Conservation (phyloP, 2,797 vertebrate species). For the Scleropages formosus region DNA sequence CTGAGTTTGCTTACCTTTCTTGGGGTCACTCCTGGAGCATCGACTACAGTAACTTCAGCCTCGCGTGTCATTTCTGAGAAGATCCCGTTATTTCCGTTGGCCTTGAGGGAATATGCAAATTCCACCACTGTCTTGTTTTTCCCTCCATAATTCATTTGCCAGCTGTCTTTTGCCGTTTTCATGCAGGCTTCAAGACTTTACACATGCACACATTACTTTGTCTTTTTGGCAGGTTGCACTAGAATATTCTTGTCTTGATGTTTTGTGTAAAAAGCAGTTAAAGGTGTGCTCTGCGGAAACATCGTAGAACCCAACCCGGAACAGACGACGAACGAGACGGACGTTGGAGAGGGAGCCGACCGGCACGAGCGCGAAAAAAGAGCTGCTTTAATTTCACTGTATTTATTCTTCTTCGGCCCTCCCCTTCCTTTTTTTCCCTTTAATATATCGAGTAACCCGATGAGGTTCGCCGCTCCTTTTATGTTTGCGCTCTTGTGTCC, state of each 20-base stretch:
- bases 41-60: constrained; percentile 37
- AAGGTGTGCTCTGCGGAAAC: constrained; percentile 45
- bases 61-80: constrained; percentile 43
- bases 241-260: constrained; percentile 51
- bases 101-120: constrained; percentile 56
- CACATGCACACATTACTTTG: constrained; percentile 28
- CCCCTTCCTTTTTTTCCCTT: neutral
- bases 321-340: constrained; percentile 23
- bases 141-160: constrained; percentile 23
- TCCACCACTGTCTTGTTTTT: constrained; percentile 33
- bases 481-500: constrained; percentile 6
- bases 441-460: neutral
- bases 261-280: constrained; percentile 40
- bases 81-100: constrained; percentile 37
- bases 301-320: constrained; percentile 42
- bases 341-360: neutral
- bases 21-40: constrained; percentile 26
- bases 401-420: constrained; percentile 11
- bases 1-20: constrained; percentile 29
- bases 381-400: constrained; percentile 38
- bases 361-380: constrained; percentile 19
- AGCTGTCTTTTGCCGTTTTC: constrained; percentile 39
- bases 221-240: constrained; percentile 48
- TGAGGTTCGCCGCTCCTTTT: neutral
- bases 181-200: constrained; percentile 34